These are phyloP conservation scores for Amphipyra berbera DNA, from an alignment of 2,888 invertebrate species.

Conservation along the genomic window DNA sequence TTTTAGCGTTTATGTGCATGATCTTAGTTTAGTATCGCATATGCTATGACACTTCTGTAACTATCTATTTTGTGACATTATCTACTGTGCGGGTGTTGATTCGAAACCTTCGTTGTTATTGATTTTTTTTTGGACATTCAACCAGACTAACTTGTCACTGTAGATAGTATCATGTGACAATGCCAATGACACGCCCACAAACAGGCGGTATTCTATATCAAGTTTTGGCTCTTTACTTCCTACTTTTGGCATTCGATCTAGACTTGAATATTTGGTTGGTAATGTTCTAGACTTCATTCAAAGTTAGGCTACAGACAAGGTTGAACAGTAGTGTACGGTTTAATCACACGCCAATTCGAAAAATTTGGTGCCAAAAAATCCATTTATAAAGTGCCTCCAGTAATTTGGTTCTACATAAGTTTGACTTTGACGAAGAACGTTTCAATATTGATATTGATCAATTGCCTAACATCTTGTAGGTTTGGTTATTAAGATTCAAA, in stretches of 20 bases:
- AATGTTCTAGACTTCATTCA: slow-evolving; percentile 24
- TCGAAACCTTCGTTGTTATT: neutral
- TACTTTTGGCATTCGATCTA: slow-evolving; percentile 42
- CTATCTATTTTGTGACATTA: neutral
- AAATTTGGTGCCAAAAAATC: too few species aligned
- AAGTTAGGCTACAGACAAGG: neutral
- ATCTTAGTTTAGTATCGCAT: neutral
- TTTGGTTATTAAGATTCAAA: slow-evolving; percentile 29
- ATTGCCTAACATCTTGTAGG: slow-evolving; percentile 13
- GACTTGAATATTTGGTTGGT: slow-evolving; percentile 1
- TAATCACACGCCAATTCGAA: neutral
- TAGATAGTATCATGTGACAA: slow-evolving; percentile 40
- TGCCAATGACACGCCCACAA: slow-evolving; percentile 44
- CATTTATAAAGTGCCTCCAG: too few species aligned
- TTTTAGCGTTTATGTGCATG: too few species aligned
- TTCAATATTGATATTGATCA: slow-evolving; percentile 17
- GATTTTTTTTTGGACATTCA: slow-evolving; percentile 12
- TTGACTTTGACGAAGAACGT: neutral
- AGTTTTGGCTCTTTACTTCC: slow-evolving; percentile 44
- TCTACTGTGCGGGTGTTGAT: slow-evolving; percentile 1
- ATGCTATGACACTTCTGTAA: neutral
- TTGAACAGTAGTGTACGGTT: neutral
- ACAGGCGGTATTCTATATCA: slow-evolving; percentile 34
- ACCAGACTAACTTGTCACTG: slow-evolving; percentile 14
- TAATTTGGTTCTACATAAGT: neutral